Conservation (phyloP, 2,113 vertebrate species). For the Ceratotherium simum region DNA sequence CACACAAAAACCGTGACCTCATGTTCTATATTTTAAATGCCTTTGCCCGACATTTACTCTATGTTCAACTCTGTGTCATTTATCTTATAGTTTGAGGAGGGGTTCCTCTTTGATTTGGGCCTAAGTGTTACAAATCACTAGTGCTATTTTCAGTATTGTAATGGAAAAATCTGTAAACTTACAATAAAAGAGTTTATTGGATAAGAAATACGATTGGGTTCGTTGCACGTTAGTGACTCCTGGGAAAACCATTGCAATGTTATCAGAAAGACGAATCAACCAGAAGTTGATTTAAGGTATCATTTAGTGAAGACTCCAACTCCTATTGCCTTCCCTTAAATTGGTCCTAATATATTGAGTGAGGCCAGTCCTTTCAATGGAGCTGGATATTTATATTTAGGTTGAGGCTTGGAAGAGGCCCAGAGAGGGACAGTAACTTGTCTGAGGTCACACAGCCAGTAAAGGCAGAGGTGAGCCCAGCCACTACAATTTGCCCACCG, state of each 20-base stretch:
- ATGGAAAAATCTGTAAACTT: constrained; percentile 86
- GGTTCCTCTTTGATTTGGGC: constrained; percentile 81
- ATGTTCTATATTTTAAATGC: constrained; percentile 76
- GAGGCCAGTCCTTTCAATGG: not conserved
- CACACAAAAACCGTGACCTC: constrained; percentile 59
- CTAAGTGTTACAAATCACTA: constrained; percentile 85
- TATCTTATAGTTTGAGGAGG: constrained; percentile 62
- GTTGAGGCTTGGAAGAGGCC: not conserved
- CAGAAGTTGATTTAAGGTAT: constrained; percentile 51
- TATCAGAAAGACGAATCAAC: constrained; percentile 42
- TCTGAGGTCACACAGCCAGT: not conserved
- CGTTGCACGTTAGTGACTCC: constrained; percentile 63
- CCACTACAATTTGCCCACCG: not conserved
- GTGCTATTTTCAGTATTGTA: constrained; percentile 88
- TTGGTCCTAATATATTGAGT: not conserved
- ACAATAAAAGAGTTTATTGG: constrained; percentile 88
- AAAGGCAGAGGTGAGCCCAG: not conserved
- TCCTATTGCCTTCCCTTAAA: not conserved
- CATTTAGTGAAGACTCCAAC: constrained; percentile 20
- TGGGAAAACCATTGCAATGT: not conserved
- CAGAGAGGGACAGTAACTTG: not conserved
- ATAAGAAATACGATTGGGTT: constrained; percentile 78
- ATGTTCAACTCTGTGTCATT: constrained; percentile 59
- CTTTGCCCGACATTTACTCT: constrained; percentile 69
- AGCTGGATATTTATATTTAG: not conserved